These are phyloP conservation scores for Junonia oenone DNA, from an alignment of 2,888 invertebrate species.

Conservation along the genomic window DNA sequence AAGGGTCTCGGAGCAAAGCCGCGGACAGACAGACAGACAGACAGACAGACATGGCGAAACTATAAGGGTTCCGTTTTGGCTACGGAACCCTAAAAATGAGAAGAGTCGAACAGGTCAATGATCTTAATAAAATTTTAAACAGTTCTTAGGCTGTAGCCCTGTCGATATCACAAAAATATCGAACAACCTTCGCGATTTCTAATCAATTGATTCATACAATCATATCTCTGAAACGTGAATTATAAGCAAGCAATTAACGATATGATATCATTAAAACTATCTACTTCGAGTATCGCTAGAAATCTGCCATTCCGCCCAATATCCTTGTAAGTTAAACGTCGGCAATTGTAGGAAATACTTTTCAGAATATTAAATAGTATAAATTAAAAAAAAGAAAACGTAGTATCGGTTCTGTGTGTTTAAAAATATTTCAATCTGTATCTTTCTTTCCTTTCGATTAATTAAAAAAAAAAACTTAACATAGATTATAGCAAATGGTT, in stretches of 20 bases:
- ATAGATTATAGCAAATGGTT: background rate
- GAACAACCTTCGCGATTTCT: constrained; percentile 11
- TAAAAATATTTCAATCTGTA: constrained; percentile 23
- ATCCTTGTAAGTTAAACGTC: constrained; percentile 44
- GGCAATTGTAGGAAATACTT: background rate
- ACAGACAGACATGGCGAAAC: no score
- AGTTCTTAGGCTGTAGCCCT: no score
- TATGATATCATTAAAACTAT: constrained; percentile 41
- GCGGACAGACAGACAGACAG: no score
- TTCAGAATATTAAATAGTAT: background rate
- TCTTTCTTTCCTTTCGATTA: constrained; percentile 6
- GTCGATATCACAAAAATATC: background rate
- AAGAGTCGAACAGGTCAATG: background rate
- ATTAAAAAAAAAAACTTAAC: background rate
- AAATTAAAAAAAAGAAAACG: background rate
- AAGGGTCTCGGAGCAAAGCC: no score
- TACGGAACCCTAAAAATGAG: background rate
- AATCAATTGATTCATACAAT: constrained; percentile 24
- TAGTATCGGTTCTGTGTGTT: constrained; percentile 2
- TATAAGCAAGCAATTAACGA: constrained; percentile 37
- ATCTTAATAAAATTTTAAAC: background rate
- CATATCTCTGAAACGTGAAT: constrained; percentile 31
- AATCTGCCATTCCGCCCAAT: constrained; percentile 52
- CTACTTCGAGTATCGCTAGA: constrained; percentile 8
- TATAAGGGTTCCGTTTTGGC: no score